Percentiles rank a stretch among this genome's conserved stretches.
These are phyloP conservation scores for Psilopsiagon aymara DNA, from an alignment of 2,113 vertebrate genomes.

Conservation along the genomic window DNA sequence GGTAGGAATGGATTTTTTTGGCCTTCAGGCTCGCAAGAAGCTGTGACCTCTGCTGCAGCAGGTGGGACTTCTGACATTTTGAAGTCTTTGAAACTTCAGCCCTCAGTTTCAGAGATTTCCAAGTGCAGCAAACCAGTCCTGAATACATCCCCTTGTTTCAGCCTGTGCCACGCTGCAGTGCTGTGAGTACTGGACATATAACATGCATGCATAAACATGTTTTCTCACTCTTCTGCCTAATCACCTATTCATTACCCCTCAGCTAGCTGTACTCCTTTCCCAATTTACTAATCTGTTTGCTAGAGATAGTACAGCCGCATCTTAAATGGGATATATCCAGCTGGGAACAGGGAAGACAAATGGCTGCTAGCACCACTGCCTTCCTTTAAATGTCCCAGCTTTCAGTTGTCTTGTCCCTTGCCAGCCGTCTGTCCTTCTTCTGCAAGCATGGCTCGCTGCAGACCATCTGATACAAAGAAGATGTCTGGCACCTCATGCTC, in stretches of 20 bases:
- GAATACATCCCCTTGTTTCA: not conserved
- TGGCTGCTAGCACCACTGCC: slow-evolving; percentile 5
- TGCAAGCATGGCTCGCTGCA: not conserved
- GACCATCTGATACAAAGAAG: not conserved
- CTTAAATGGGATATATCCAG: not conserved
- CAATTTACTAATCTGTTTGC: not conserved
- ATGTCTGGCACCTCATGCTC: slow-evolving; percentile 34
- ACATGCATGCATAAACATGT: not conserved
- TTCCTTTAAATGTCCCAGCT: slow-evolving; percentile 10
- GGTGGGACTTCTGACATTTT: not conserved
- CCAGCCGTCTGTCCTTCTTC: slow-evolving; percentile 38
- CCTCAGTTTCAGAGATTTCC: not conserved
- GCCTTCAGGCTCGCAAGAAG: not conserved
- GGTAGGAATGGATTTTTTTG: not conserved
- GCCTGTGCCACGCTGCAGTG: not conserved
- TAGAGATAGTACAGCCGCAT: not conserved
- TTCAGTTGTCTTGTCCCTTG: not conserved
- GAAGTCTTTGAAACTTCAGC: not conserved
- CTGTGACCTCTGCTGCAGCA: not conserved
- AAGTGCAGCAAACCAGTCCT: not conserved
- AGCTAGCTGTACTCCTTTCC: not conserved
- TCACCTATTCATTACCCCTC: not conserved
- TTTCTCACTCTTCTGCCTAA: not conserved
- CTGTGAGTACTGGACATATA: not conserved
- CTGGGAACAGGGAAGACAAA: not conserved